Evolutionary conservation across 2,797 vertebrate genomes (phyloP).

Genomic region (Helicolenus hilgendorfi): DNA sequence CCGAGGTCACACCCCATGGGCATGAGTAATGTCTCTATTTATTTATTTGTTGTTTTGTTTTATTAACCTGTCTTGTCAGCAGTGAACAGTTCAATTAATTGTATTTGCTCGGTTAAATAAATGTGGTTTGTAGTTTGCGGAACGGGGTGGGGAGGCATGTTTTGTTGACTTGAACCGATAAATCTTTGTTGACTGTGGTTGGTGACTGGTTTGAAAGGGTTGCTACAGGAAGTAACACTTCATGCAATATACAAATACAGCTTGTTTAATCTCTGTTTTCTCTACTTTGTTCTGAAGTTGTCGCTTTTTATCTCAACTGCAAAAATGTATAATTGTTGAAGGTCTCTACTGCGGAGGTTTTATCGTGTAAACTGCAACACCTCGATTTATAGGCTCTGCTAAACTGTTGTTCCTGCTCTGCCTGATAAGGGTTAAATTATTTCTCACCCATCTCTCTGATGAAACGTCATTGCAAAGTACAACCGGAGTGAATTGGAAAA

Average conservation of each 20-base stretch:
- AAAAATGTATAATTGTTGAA: neutral
- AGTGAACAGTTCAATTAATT: neutral
- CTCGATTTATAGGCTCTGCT: constrained; percentile 29
- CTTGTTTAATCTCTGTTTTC: neutral
- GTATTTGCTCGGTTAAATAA: neutral
- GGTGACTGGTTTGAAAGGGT: neutral
- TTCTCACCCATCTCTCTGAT: constrained; percentile 36
- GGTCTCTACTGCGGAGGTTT: constrained; percentile 1
- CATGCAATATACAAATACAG: neutral
- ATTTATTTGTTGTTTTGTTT: neutral
- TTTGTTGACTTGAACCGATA: neutral
- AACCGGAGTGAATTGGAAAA: constrained; percentile 34
- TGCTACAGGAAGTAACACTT: neutral
- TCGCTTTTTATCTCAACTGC: neutral
- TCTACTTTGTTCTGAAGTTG: neutral
- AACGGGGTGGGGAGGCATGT: neutral
- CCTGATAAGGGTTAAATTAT: constrained; percentile 46
- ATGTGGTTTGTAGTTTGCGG: neutral
- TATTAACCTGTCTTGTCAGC: neutral
- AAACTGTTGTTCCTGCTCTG: constrained; percentile 10
- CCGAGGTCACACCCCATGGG: neutral
- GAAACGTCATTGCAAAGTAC: constrained; percentile 19
- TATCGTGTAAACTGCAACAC: constrained; percentile 24
- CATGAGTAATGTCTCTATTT: neutral
- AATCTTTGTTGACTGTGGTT: neutral